Conservation (phyloP, 2,797 vertebrate species). For the Sciurus vulgaris region DNA sequence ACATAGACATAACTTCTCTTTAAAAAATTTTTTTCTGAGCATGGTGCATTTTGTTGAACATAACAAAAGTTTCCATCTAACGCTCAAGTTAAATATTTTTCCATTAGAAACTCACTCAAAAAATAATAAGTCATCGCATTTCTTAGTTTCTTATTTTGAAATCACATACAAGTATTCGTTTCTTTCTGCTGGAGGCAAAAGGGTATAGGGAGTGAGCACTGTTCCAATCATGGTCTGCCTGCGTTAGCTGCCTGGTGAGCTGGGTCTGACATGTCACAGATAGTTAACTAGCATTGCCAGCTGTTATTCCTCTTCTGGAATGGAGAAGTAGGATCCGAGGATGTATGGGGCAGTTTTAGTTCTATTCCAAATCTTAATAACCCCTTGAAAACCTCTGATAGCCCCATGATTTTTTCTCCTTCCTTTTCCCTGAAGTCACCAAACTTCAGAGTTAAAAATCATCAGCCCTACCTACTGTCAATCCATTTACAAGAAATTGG, state of each 20-base stretch:
- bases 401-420: not conserved
- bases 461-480: not conserved
- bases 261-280: not conserved
- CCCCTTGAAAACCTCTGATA: not conserved
- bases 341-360: not conserved
- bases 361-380: not conserved
- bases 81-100: conserved; percentile 4
- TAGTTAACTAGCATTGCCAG: not conserved
- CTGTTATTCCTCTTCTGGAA: not conserved
- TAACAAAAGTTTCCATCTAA: not conserved
- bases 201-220: not conserved
- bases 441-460: not conserved
- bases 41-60: not conserved
- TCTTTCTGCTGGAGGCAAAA: not conserved
- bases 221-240: not conserved
- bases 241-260: not conserved
- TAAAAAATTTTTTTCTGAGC: not conserved
- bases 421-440: not conserved
- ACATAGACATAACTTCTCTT: not conserved
- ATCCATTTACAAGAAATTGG: not conserved
- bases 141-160: conserved; percentile 42
- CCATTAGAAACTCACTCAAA: not conserved
- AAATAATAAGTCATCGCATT: not conserved
- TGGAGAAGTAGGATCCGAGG: not conserved
- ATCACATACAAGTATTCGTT: not conserved